Base-by-base conservation (phyloP, 2,797 vertebrate genomes). In the Cetoscarus ocellatus region DNA sequence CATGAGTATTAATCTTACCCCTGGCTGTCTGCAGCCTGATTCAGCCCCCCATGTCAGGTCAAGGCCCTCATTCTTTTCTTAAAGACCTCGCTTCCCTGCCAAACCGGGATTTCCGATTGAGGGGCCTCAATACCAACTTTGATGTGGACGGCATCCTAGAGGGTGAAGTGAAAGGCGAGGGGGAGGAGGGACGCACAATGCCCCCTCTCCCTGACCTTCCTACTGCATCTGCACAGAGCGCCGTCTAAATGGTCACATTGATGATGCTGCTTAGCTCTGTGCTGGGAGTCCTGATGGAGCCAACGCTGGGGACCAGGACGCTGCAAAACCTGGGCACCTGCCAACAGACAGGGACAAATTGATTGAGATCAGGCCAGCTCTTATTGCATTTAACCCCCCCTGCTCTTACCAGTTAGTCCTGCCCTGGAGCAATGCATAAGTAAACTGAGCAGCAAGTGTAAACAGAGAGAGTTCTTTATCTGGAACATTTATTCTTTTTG, bases 201-300 rank as follows among this genome's bases (percentile, higher is more conserved):
- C 86, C 76, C 83, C 27, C 27, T 27, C 27, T 27, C 27, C 27
- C 43, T 48, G 85, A 90, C 92, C 92, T 92, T 86, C 86, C 80
- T 36, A 71, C 87, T 80, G 91, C 91, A 93, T 92, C 91, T 92
- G 91, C 88, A 85, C 84, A 79, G 83, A 86, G 83, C 84, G 7
- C 83, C 43, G 79, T 88, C 88, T 92, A 90, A 94, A 93, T 91
- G 92, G 91, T 78, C 87, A 89, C 85, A 92, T 93, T 94, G 91
- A 94, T 92, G 89, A 87, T 61, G 67, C 84, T 77, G 82, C 88
- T 84, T 80, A 87, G 86, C 91, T 87, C 89, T 83, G 70, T 76
- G 80, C 88, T 85, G 76, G 75, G 82, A 84, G 82, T 72, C 88
- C 80, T 84, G 82, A 83, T 82, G 87, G 88, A 93, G 90, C 92